Base-by-base conservation (phyloP, 1,140 invertebrate species). In the Cardiocondyla obscurior region DNA sequence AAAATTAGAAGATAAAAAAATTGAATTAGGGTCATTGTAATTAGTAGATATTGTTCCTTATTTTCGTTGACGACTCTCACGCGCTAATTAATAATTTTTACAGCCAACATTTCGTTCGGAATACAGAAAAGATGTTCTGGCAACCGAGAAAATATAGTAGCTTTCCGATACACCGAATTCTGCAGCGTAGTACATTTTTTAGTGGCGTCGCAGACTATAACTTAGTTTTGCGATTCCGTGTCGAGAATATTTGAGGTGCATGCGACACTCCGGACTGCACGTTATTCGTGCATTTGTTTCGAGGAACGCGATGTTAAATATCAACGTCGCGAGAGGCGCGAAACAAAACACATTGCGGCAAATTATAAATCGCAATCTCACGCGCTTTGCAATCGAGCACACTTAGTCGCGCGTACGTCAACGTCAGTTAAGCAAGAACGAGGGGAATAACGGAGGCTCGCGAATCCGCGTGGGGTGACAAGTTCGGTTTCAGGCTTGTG, bases 291-390 rank as follows among this genome's bases (percentile, higher is more conserved):
- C n/a, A 46, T 33, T 76, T 16, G 14, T 46, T 64, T 76, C 16
- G 33, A 6, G 3, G 8, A 28, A 30, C 5, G 12, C 4, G 25
- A 55, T 30, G 16, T 28, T n/a, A 14, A 49, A 28, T 46, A 25
- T 51, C 28, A 65, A 53, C 33, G 36, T 39, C 33, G 33, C 36
- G 76, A 22, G 14, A 12, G 19, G 33, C 36, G 76, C 33, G 14
- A 12, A 28, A 44, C 28, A 25, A 70, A 70, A 53, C 19, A 42
- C 28, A 33, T 33, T 22, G 8, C 49, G 36, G n/a, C 44, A 25
- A 74, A 82, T 82, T 82, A 53, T 19, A 82, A 77, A 82, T 82
- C 46, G 39, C 39, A 36, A 62, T 73, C 33, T 65, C 72, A 74
- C 28, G 36, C 53, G 39, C 30, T 16, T 42, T 42, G 12, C 36